Evolutionary conservation across 1,140 invertebrate species (phyloP).

Genomic region (Eubasilissa regina): DNA sequence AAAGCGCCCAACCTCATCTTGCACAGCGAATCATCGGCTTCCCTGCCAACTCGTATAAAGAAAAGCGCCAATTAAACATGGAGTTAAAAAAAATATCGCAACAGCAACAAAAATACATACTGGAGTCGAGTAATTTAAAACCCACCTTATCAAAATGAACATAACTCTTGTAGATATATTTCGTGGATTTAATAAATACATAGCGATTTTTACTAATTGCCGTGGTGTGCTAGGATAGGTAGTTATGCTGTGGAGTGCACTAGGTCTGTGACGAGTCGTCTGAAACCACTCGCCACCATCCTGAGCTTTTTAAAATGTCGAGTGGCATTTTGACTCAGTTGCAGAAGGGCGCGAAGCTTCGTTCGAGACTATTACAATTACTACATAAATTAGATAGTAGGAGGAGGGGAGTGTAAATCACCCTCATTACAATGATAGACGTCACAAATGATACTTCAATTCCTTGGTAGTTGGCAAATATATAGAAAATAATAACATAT

Average conservation of each 20-base stretch:
- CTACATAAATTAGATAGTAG: neutral
- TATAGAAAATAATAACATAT: too few relatives aligned
- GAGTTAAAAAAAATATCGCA: too few relatives aligned
- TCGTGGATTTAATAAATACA: neutral
- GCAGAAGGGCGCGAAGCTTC: neutral
- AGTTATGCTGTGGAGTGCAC: too few relatives aligned
- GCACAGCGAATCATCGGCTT: constrained; percentile 6
- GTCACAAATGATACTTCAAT: too few relatives aligned
- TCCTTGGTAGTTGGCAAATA: too few relatives aligned
- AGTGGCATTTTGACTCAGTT: constrained; percentile 39
- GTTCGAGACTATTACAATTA: constrained; percentile 19
- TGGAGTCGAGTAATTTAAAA: neutral
- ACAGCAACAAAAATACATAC: neutral
- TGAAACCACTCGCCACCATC: constrained; percentile 31
- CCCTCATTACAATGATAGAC: too few relatives aligned
- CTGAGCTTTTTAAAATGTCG: constrained; percentile 22
- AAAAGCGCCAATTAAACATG: constrained; percentile 13
- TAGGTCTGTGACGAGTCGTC: constrained; percentile 48
- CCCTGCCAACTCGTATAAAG: neutral
- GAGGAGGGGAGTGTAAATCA: neutral
- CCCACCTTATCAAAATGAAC: neutral
- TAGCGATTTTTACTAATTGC: neutral
- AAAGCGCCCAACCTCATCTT: neutral
- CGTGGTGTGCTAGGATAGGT: too few relatives aligned
- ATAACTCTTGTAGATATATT: neutral